phyloP scores from a whole-genome alignment of 35 echinoderm and acorn worm genomes.

The Anneissia japonica region DNA sequence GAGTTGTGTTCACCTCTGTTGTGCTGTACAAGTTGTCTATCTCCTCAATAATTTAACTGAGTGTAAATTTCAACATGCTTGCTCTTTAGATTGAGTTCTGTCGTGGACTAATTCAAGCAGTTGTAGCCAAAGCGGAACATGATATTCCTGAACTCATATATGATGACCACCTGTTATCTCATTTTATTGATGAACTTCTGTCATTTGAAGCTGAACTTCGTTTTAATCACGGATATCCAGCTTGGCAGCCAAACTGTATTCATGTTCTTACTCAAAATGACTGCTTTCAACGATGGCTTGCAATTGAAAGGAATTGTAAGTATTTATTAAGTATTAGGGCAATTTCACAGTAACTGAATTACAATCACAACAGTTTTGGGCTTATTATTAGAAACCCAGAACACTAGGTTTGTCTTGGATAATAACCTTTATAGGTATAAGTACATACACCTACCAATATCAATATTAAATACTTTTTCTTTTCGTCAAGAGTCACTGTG shows the following conservation, averaged over 20 bases:
- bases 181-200: constrained; percentile 89
- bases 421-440: too few species aligned
- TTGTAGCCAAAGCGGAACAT: constrained; percentile 61
- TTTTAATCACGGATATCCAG: constrained; percentile 49
- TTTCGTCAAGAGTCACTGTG: too few species aligned
- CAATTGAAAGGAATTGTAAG: constrained; percentile 90
- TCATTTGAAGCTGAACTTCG: constrained; percentile 85
- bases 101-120: constrained; percentile 64
- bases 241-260: constrained; percentile 65
- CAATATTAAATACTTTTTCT: too few species aligned
- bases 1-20: background rate
- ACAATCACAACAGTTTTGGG: too few species aligned
- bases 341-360: too few species aligned
- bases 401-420: too few species aligned
- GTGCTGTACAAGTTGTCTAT: background rate
- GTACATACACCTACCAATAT: too few species aligned
- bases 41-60: background rate
- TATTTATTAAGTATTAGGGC: too few species aligned
- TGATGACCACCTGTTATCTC: constrained; percentile 74
- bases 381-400: too few species aligned
- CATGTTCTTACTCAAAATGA: constrained; percentile 65
- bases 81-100: constrained; percentile 71
- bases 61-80: background rate
- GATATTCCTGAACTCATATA: constrained; percentile 80
- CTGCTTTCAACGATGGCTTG: constrained; percentile 83